These are phyloP conservation scores for Caerostris darwini DNA, from an alignment of 1,140 invertebrate genomes.

Conservation along the genomic window DNA sequence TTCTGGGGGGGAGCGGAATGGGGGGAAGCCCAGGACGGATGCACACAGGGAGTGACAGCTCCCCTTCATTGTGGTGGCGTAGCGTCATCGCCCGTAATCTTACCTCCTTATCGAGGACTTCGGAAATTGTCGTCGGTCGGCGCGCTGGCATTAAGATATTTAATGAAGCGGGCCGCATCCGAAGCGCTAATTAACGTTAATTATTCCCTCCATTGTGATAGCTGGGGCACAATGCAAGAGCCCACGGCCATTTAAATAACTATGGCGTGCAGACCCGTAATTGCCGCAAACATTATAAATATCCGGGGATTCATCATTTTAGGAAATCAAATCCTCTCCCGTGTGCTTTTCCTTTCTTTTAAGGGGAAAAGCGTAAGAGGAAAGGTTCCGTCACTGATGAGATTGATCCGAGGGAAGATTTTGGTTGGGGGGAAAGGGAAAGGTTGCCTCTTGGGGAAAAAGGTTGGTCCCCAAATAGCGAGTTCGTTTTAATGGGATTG, in stretches of 20 bases:
- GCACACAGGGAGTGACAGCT: slow-evolving; percentile 59
- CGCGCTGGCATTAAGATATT: slow-evolving; percentile 75
- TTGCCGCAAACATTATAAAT: slow-evolving; percentile 77
- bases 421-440: neutral
- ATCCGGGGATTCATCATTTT: slow-evolving; percentile 76
- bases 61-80: slow-evolving; percentile 1
- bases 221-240: slow-evolving; percentile 61
- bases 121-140: slow-evolving; percentile 65
- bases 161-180: slow-evolving; percentile 73
- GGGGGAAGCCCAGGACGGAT: slow-evolving; percentile 10
- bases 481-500: slow-evolving; percentile 4
- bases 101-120: slow-evolving; percentile 72
- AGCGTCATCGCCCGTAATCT: slow-evolving; percentile 64
- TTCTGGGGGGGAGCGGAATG: neutral
- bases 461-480: neutral
- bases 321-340: slow-evolving; percentile 70
- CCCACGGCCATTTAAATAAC: slow-evolving; percentile 67
- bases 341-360: slow-evolving; percentile 7
- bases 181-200: slow-evolving; percentile 74
- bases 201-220: slow-evolving; percentile 76
- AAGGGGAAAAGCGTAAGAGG: neutral
- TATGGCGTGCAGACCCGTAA: slow-evolving; percentile 71
- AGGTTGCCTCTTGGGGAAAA: too few relatives aligned
- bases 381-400: neutral
- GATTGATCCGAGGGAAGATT: slow-evolving; percentile 55